These are phyloP conservation scores for Calonectris borealis DNA, from an alignment of 2,113 vertebrate genomes.

Conservation along the genomic window DNA sequence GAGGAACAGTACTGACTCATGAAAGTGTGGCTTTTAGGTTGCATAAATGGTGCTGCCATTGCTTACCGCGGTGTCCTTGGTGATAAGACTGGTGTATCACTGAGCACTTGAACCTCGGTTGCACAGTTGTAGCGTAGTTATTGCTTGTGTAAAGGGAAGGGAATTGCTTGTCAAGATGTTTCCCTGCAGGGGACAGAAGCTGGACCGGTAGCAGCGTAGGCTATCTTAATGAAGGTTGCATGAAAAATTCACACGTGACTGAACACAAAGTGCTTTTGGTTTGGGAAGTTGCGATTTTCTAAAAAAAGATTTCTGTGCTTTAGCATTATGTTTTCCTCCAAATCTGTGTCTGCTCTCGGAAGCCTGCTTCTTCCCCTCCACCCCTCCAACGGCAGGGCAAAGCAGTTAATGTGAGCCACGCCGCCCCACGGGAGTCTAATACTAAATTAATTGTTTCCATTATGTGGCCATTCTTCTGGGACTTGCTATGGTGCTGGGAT, in stretches of 20 bases:
- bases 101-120: not conserved
- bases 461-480: not conserved
- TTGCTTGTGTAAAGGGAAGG: not conserved
- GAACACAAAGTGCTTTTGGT: not conserved
- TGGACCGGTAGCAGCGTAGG: not conserved
- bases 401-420: not conserved
- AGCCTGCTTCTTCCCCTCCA: not conserved
- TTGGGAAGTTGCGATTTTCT: not conserved
- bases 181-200: not conserved
- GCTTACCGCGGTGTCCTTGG: not conserved
- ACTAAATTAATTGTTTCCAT: not conserved
- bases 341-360: not conserved
- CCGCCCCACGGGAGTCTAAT: not conserved
- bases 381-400: not conserved
- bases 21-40: not conserved
- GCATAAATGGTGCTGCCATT: not conserved
- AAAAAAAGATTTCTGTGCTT: not conserved
- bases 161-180: not conserved
- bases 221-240: fast-evolving
- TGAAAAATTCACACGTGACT: not conserved
- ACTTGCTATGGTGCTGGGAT: not conserved
- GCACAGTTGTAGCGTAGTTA: not conserved
- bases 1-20: not conserved
- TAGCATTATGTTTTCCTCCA: not conserved
- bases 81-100: not conserved